Evolutionary conservation across 2,113 vertebrate species (phyloP).

Genomic region (Pituophis catenifer): DNA sequence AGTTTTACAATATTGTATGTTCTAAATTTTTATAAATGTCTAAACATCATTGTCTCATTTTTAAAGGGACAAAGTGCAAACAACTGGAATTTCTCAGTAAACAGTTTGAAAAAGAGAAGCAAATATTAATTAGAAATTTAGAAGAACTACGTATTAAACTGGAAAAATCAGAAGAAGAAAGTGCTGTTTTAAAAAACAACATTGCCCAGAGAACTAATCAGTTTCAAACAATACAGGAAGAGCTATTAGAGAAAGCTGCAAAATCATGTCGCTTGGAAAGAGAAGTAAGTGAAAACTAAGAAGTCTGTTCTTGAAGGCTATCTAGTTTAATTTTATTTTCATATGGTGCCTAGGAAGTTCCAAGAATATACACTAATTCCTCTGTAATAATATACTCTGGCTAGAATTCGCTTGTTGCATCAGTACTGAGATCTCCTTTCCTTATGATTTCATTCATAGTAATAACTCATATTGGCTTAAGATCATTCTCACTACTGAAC

Average conservation of each 20-base stretch:
- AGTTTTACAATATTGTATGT: slow-evolving; percentile 5
- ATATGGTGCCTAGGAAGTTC: neutral
- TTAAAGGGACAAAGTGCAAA: slow-evolving; percentile 72
- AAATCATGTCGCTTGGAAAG: slow-evolving; percentile 77
- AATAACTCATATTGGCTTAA: neutral
- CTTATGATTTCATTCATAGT: neutral
- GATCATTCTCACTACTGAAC: neutral
- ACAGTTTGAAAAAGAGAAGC: slow-evolving; percentile 76
- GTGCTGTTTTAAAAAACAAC: slow-evolving; percentile 79
- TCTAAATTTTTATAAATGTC: slow-evolving; percentile 19
- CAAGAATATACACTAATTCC: neutral
- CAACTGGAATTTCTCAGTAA: slow-evolving; percentile 75
- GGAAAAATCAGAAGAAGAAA: slow-evolving; percentile 78
- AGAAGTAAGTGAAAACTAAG: slow-evolving; percentile 73
- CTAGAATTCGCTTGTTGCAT: neutral
- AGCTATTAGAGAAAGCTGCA: slow-evolving; percentile 84
- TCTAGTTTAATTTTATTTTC: neutral
- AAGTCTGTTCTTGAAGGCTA: neutral
- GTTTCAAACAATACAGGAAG: slow-evolving; percentile 86
- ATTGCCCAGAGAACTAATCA: slow-evolving; percentile 88
- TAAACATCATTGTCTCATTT: slow-evolving; percentile 35
- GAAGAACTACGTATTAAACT: slow-evolving; percentile 78
- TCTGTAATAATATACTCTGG: neutral
- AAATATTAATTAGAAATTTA: slow-evolving; percentile 69
- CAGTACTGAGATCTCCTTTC: neutral